Evolutionary conservation across 1,140 invertebrate genomes (phyloP).

Genomic region (Drosophila elegans): DNA sequence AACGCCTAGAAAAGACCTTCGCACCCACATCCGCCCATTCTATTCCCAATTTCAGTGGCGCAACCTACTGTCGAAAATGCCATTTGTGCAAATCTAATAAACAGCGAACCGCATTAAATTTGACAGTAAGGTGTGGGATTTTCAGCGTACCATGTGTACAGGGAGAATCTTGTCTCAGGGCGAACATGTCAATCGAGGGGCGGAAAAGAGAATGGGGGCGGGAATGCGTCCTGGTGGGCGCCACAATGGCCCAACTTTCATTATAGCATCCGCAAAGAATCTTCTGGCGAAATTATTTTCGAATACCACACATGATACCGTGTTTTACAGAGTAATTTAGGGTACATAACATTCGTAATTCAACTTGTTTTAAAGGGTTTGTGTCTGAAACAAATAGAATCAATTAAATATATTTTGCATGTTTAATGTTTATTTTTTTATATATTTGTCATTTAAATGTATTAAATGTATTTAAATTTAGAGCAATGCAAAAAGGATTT

Average conservation of each 20-base stretch:
- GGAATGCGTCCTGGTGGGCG: slow-evolving; percentile 25
- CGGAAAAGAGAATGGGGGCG: background rate
- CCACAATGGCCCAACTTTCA: slow-evolving; percentile 59
- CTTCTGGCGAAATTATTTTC: background rate
- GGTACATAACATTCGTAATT: no score
- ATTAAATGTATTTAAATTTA: no score
- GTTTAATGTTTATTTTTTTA: no score
- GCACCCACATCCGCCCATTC: slow-evolving; percentile 2
- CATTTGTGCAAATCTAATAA: slow-evolving; percentile 81
- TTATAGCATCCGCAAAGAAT: slow-evolving; percentile 19
- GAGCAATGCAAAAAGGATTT: no score
- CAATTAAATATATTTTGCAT: no score
- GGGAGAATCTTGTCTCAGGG: slow-evolving; percentile 21
- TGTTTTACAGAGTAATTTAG: background rate
- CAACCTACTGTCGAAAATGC: slow-evolving; percentile 58
- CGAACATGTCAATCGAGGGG: slow-evolving; percentile 36
- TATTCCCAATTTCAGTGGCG: slow-evolving; percentile 8
- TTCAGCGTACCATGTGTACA: background rate
- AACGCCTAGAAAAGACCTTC: slow-evolving; percentile 54
- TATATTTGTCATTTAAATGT: no score
- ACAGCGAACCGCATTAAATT: slow-evolving; percentile 80
- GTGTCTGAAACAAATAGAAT: no score
- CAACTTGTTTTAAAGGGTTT: no score
- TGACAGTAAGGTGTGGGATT: slow-evolving; percentile 49
- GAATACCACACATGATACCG: background rate